Percentiles rank a stretch among this genome's conserved stretches.
phyloP scores from a whole-genome alignment of 35 echinoderm and acorn worm species.

The Heliocidaris erythrogramma region DNA sequence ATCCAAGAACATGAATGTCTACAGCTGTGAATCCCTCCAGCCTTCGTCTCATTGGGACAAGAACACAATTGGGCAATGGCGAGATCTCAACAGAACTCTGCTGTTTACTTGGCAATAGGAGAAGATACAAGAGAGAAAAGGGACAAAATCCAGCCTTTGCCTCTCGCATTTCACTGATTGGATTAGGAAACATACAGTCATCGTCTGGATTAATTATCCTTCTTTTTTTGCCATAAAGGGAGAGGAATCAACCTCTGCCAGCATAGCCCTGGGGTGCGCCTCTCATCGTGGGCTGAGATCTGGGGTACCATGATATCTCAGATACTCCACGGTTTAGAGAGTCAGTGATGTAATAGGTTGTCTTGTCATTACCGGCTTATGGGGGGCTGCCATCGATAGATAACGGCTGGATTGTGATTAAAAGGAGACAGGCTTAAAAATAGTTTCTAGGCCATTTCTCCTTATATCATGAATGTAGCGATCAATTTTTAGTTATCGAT shows the following conservation, averaged over 20 bases:
- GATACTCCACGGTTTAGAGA: not conserved
- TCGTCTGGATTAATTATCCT: not conserved
- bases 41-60: not conserved
- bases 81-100: not conserved
- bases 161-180: not conserved
- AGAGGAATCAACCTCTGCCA: not conserved
- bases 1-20: slow-evolving; percentile 1
- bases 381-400: not conserved
- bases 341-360: not conserved
- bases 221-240: not conserved
- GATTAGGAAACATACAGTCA: slow-evolving; percentile 12
- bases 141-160: slow-evolving; percentile 7
- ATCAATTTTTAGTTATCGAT: not conserved
- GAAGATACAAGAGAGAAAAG: not conserved
- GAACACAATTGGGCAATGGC: not conserved
- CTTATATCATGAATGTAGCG: not conserved
- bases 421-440: not conserved
- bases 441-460: not conserved
- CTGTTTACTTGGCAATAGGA: slow-evolving; percentile 1
- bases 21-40: not conserved
- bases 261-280: not conserved
- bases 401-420: not conserved
- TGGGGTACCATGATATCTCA: not conserved
- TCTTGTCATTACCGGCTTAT: slow-evolving; percentile 10
- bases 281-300: not conserved